phyloP scores from a whole-genome alignment of 2,797 vertebrate species.

The Hemitrygon akajei region DNA sequence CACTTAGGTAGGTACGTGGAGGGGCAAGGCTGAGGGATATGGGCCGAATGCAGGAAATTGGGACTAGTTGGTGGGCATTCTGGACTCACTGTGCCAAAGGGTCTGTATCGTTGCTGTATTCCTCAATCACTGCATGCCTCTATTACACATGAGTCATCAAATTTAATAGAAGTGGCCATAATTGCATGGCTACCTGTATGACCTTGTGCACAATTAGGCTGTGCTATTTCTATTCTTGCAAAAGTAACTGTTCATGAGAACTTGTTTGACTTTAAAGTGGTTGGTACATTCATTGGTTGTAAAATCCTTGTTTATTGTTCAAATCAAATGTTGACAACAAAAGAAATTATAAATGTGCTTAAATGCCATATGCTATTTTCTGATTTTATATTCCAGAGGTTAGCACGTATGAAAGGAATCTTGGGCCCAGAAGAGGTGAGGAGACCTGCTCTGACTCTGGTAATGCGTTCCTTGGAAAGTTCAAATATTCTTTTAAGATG shows the following conservation, averaged over 20 bases:
- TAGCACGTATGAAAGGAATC: slow-evolving; percentile 58
- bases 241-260: background rate
- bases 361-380: background rate
- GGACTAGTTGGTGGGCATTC: no score
- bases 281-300: no score
- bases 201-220: background rate
- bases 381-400: slow-evolving; percentile 54
- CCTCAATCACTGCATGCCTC: no score
- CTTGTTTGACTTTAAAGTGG: background rate
- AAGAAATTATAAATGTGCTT: background rate
- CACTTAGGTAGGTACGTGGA: no score
- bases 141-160: background rate
- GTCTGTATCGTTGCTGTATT: no score
- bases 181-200: background rate
- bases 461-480: slow-evolving; percentile 76
- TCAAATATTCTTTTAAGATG: slow-evolving; percentile 70
- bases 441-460: slow-evolving; percentile 60
- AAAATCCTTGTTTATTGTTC: background rate
- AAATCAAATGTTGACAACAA: no score
- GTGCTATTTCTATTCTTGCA: background rate
- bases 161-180: background rate
- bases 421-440: slow-evolving; percentile 73
- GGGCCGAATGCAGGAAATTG: no score
- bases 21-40: no score
- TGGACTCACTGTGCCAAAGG: no score